Percentiles rank a stretch among this genome's conserved stretches.
Evolutionary conservation across 2,888 invertebrate species (phyloP).

Genomic region (Ichneumoninae sp.): DNA sequence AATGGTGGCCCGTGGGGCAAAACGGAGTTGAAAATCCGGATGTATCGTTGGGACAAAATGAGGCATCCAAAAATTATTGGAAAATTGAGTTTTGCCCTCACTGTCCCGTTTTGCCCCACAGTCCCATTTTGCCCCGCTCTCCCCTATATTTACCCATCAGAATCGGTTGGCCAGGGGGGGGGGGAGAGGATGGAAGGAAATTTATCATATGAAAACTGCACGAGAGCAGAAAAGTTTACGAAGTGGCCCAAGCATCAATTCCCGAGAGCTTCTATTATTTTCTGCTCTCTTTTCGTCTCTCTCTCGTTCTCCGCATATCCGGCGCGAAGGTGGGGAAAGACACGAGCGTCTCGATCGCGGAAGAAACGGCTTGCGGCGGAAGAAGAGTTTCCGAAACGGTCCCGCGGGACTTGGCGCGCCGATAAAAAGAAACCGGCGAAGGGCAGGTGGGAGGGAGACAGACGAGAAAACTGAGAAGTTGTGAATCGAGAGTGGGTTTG

Average conservation of each 20-base stretch:
- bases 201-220: constrained; percentile 59
- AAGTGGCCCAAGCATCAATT: constrained; percentile 41
- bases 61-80: too few relatives aligned
- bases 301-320: constrained; percentile 2
- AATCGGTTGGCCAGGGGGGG: not conserved
- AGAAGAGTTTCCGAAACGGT: constrained; percentile 2
- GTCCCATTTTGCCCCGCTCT: too few relatives aligned
- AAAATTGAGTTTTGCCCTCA: too few relatives aligned
- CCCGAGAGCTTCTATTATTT: constrained; percentile 26
- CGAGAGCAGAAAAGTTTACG: constrained; percentile 54
- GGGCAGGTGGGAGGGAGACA: too few relatives aligned
- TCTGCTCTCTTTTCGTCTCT: not conserved
- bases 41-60: too few relatives aligned
- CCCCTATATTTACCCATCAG: not conserved
- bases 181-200: constrained; percentile 21
- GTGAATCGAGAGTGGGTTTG: not conserved
- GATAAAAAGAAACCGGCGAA: constrained; percentile 1
- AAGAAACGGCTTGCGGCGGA: constrained; percentile 17
- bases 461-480: constrained; percentile 20
- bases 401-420: constrained; percentile 15
- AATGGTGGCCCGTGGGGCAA: too few relatives aligned
- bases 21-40: too few relatives aligned
- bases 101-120: too few relatives aligned
- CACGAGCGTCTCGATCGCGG: constrained; percentile 3
- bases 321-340: not conserved